Conservation (phyloP, 2,888 invertebrate species). For the Pediacus dermestoides region DNA sequence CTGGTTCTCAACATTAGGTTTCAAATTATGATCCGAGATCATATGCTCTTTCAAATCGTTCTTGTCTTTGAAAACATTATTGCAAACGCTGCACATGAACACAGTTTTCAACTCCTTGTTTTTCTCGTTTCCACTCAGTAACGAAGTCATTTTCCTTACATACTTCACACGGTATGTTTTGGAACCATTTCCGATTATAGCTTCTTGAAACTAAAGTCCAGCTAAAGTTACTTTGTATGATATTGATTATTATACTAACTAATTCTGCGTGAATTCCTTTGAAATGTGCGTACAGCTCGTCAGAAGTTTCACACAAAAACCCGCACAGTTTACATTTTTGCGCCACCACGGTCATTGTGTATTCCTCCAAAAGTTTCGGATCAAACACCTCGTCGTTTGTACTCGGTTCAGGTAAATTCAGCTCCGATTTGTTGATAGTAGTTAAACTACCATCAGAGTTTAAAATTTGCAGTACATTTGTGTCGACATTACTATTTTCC, state of each 20-base stretch:
- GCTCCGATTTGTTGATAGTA: slow-evolving; percentile 24
- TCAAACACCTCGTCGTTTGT: slow-evolving; percentile 25
- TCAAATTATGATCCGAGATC: slow-evolving; percentile 45
- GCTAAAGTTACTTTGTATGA: slow-evolving; percentile 2
- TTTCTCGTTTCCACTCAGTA: slow-evolving; percentile 27
- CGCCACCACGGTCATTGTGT: slow-evolving; percentile 38
- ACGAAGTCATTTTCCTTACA: slow-evolving; percentile 27
- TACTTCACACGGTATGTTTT: slow-evolving; percentile 10
- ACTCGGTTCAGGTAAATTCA: slow-evolving; percentile 13
- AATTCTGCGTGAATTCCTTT: slow-evolving; percentile 31
- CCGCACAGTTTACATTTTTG: slow-evolving; percentile 45
- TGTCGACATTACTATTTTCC: slow-evolving; percentile 20
- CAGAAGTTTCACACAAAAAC: slow-evolving; percentile 39
- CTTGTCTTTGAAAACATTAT: slow-evolving; percentile 49
- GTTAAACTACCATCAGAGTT: slow-evolving; percentile 35
- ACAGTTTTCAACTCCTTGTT: slow-evolving; percentile 30
- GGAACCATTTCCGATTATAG: slow-evolving; percentile 10
- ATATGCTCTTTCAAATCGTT: slow-evolving; percentile 54
- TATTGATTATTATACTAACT: slow-evolving; percentile 14
- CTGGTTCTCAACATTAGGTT: background rate
- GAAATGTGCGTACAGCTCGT: slow-evolving; percentile 40
- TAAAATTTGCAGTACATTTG: slow-evolving; percentile 33
- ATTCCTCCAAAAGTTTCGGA: too few species aligned
- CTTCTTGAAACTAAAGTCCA: slow-evolving; percentile 16
- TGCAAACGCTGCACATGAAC: slow-evolving; percentile 54